phyloP scores from a whole-genome alignment of 2,113 vertebrate genomes.

The Glareola pratincola region DNA sequence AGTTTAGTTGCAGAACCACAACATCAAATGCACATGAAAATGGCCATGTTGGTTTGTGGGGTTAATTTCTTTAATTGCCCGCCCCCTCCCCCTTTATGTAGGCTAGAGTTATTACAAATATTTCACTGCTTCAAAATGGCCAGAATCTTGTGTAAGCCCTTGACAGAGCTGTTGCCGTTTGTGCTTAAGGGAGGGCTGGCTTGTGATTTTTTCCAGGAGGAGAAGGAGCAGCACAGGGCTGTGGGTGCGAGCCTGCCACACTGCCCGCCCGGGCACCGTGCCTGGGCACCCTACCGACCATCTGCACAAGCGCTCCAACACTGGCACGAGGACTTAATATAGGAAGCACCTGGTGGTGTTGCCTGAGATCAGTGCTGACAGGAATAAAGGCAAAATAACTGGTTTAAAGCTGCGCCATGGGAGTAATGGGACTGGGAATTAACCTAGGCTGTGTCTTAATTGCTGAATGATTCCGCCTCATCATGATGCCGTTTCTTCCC shows the following conservation, averaged over 20 bases:
- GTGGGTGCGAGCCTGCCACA: not conserved
- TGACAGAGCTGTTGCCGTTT: not conserved
- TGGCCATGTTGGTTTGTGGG: not conserved
- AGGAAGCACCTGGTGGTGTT: not conserved
- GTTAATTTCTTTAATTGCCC: not conserved
- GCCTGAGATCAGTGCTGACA: not conserved
- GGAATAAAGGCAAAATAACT: not conserved
- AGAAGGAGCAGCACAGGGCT: not conserved
- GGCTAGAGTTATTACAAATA: not conserved
- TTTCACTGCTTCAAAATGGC: not conserved
- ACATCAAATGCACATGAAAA: not conserved
- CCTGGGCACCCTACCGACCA: not conserved
- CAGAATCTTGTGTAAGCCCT: not conserved
- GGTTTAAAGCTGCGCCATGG: not conserved
- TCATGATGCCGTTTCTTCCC: not conserved
- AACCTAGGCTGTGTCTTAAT: not conserved
- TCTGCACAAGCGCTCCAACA: not conserved
- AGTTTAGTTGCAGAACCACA: not conserved
- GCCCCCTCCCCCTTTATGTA: not conserved
- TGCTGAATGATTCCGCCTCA: not conserved
- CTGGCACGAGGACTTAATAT: not conserved
- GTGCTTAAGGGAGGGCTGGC: not conserved
- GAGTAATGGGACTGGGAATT: not conserved
- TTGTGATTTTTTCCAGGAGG: not conserved
- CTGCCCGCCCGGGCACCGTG: fast-evolving